Conservation (phyloP, 2,797 vertebrate species). For the Eurystomus glaucurus region DNA sequence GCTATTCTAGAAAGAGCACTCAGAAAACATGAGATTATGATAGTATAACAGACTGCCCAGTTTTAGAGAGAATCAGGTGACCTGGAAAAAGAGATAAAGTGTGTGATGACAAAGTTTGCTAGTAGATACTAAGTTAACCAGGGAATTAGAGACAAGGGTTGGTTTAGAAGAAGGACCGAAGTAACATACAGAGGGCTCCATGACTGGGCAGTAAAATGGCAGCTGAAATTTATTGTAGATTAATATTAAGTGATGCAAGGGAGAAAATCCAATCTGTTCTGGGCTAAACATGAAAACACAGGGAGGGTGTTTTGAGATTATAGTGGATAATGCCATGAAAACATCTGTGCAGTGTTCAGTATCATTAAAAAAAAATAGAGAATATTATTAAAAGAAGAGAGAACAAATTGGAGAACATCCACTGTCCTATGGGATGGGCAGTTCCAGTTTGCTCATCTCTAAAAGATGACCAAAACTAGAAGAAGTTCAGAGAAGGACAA, state of each 20-base stretch:
- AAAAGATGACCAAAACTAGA: background rate
- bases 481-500: background rate
- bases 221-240: background rate
- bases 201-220: background rate
- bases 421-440: background rate
- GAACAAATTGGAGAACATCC: background rate
- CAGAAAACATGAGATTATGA: background rate
- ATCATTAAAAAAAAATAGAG: background rate
- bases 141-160: background rate
- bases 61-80: background rate
- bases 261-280: background rate
- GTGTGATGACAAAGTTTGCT: background rate
- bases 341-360: background rate
- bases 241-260: background rate
- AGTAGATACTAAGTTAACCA: background rate
- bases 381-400: background rate
- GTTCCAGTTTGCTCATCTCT: background rate
- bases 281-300: background rate
- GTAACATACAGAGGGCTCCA: background rate
- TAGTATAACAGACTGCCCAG: background rate
- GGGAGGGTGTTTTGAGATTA: background rate
- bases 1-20: background rate
- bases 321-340: background rate
- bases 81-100: background rate
- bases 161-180: background rate